phyloP scores from a whole-genome alignment of 2,888 invertebrate genomes.

The Zygaena filipendulae region DNA sequence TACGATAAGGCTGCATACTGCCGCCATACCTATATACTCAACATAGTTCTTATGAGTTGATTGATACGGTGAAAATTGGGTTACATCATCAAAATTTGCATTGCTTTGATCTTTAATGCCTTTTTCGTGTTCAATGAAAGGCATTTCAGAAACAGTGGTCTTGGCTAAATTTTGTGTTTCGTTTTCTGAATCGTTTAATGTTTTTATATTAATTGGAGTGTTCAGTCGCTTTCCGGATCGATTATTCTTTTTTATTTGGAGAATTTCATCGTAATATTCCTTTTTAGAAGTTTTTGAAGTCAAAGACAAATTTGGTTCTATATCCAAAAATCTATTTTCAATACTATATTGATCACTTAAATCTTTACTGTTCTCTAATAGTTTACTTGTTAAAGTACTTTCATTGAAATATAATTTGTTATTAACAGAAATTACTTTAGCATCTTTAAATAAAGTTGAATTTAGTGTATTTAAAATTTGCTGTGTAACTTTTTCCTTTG shows the following conservation, averaged over 20 bases:
- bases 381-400: slow-evolving; percentile 29
- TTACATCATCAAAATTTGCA: no score
- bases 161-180: no score
- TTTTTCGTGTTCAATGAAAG: no score
- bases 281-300: slow-evolving; percentile 26
- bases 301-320: slow-evolving; percentile 26
- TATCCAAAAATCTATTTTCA: slow-evolving; percentile 40
- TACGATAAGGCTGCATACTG: slow-evolving; percentile 65
- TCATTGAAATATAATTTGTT: slow-evolving; percentile 42
- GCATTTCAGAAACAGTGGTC: no score
- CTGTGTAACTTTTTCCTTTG: slow-evolving; percentile 14
- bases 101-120: no score
- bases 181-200: no score
- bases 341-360: slow-evolving; percentile 39
- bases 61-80: slow-evolving; percentile 48
- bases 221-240: slow-evolving; percentile 45
- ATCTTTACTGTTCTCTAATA: slow-evolving; percentile 29
- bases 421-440: slow-evolving; percentile 18
- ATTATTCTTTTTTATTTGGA: slow-evolving; percentile 28
- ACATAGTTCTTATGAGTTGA: slow-evolving; percentile 37
- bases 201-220: slow-evolving; percentile 34
- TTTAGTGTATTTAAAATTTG: slow-evolving; percentile 18
- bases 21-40: slow-evolving; percentile 64
- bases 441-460: slow-evolving; percentile 17
- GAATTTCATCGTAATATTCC: slow-evolving; percentile 21